Percentiles rank a stretch among this genome's conserved stretches.
Evolutionary conservation across 2,797 vertebrate species (phyloP).

Genomic region (Smutsia gigantea): DNA sequence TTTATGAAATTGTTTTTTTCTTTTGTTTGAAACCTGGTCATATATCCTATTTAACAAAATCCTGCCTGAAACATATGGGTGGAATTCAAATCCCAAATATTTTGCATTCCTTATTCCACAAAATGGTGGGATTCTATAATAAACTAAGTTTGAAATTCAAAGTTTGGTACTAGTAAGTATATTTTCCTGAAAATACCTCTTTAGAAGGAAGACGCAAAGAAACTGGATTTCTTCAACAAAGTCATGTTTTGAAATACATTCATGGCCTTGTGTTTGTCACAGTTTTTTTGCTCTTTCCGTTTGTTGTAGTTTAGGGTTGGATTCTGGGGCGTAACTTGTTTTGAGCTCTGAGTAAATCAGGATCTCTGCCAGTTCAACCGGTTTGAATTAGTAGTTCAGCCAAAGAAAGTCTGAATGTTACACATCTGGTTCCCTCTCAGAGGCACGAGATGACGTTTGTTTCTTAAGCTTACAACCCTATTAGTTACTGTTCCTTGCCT

Average conservation of each 20-base stretch:
- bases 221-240: slow-evolving; percentile 47
- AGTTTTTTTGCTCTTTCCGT: neutral
- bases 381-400: neutral
- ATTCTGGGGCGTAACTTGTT: slow-evolving; percentile 18
- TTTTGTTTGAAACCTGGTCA: slow-evolving; percentile 25
- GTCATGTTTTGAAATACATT: neutral
- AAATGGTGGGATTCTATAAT: neutral
- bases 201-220: slow-evolving; percentile 35
- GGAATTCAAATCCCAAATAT: neutral
- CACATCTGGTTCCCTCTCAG: neutral
- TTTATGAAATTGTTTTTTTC: neutral
- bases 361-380: neutral
- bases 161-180: neutral
- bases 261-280: slow-evolving; percentile 14
- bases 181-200: slow-evolving; percentile 39
- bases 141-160: slow-evolving; percentile 38
- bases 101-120: neutral
- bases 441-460: neutral
- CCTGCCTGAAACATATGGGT: neutral
- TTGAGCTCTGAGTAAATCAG: slow-evolving; percentile 28
- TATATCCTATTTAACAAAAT: neutral
- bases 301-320: slow-evolving; percentile 14
- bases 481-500: neutral
- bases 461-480: neutral
- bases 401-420: slow-evolving; percentile 18